Conservation (phyloP, 53 echinoderm and acorn worm genomes). For the Crossaster papposus region DNA sequence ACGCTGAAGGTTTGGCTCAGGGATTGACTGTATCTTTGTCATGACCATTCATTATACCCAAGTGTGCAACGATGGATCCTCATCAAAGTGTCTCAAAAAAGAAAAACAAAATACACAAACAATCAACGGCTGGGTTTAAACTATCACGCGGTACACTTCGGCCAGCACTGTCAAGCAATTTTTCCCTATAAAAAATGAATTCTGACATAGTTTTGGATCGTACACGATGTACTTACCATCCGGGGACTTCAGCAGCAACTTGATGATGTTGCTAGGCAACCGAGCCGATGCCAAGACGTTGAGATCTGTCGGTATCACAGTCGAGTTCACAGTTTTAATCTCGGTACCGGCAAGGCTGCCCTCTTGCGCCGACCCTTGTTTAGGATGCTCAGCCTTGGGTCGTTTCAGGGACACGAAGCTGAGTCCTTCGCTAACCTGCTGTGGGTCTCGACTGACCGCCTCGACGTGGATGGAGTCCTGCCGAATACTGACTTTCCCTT, state of each 20-base stretch:
- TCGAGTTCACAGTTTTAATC: slow-evolving; percentile 15
- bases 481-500: slow-evolving; percentile 10
- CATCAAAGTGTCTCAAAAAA: too few relatives aligned
- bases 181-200: too few relatives aligned
- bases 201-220: too few relatives aligned
- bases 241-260: background rate
- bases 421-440: background rate
- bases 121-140: too few relatives aligned
- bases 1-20: too few relatives aligned
- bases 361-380: background rate
- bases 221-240: background rate
- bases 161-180: too few relatives aligned
- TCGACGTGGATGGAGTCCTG: slow-evolving; percentile 33
- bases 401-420: slow-evolving; percentile 11
- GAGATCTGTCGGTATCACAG: slow-evolving; percentile 7
- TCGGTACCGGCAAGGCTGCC: slow-evolving; percentile 18
- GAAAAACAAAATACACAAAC: too few relatives aligned
- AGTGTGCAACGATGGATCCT: too few relatives aligned
- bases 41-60: too few relatives aligned
- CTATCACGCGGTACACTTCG: too few relatives aligned
- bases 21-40: too few relatives aligned
- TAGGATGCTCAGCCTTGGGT: background rate
- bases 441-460: slow-evolving; percentile 14
- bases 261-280: background rate
- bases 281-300: slow-evolving; percentile 3